A percentile compares a stretch with the other conserved stretches of the same genome.
phyloP scores from a whole-genome alignment of 2,888 invertebrate genomes.

The Cheilosia variabilis region DNA sequence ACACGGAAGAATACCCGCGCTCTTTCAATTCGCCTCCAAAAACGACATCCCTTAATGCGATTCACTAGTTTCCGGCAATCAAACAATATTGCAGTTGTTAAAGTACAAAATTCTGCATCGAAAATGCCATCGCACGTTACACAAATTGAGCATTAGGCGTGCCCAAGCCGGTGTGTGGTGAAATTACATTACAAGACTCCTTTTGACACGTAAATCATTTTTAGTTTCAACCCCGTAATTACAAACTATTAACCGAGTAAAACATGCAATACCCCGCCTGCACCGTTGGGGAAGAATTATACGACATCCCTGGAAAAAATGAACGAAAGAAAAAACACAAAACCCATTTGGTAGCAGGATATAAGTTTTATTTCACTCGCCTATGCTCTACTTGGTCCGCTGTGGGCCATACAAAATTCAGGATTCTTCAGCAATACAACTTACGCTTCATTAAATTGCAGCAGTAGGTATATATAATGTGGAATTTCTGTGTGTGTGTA shows the following conservation, averaged over 20 bases:
- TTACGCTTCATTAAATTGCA: constrained; percentile 70
- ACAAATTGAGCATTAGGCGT: constrained; percentile 57
- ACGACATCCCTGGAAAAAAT: background rate
- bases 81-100: constrained; percentile 3
- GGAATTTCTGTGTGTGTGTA: background rate
- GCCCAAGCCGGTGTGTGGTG: background rate
- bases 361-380: constrained; percentile 60
- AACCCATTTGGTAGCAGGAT: constrained; percentile 58
- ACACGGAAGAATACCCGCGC: no score
- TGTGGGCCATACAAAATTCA: constrained; percentile 39
- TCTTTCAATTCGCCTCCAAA: no score
- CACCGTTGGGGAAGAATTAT: background rate
- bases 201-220: constrained; percentile 71
- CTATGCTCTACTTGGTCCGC: constrained; percentile 15
- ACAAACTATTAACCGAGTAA: constrained; percentile 72
- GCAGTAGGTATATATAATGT: background rate
- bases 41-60: background rate
- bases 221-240: constrained; percentile 63
- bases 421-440: constrained; percentile 66
- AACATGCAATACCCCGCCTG: constrained; percentile 68
- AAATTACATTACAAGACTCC: constrained; percentile 58
- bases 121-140: constrained; percentile 29
- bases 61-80: background rate
- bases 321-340: constrained; percentile 1
- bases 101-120: constrained; percentile 18